Evolutionary conservation across 2,888 invertebrate species (phyloP).

Genomic region (Ophion ventricosus): DNA sequence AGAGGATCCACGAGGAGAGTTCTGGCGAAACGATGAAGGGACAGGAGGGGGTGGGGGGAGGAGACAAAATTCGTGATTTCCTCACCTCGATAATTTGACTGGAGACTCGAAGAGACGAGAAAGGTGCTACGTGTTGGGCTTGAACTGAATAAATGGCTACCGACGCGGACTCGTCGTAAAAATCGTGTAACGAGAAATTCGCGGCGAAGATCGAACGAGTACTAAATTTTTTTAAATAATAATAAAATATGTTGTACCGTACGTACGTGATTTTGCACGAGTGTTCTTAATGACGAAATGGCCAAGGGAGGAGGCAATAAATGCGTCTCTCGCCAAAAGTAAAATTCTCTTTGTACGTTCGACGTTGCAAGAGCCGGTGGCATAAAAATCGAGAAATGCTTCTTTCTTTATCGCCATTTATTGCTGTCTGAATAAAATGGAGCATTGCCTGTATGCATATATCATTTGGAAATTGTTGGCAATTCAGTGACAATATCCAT

Average conservation of each 20-base stretch:
- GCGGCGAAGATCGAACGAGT: slow-evolving; percentile 16
- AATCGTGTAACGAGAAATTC: slow-evolving; percentile 28
- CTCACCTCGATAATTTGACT: slow-evolving; percentile 24
- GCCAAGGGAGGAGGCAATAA: slow-evolving; percentile 61
- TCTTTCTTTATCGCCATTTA: neutral
- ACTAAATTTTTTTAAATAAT: neutral
- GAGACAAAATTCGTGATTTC: slow-evolving; percentile 32
- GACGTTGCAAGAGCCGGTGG: slow-evolving; percentile 46
- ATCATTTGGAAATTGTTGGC: no score
- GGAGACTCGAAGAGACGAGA: neutral
- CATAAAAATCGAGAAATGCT: slow-evolving; percentile 22
- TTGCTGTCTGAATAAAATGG: no score
- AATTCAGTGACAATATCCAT: neutral
- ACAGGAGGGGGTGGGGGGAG: neutral
- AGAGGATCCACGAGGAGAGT: slow-evolving; percentile 17
- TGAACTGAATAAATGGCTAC: neutral
- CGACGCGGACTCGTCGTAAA: slow-evolving; percentile 30
- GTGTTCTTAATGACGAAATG: slow-evolving; percentile 5
- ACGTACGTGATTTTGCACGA: neutral
- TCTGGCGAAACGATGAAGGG: neutral
- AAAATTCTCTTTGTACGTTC: slow-evolving; percentile 64
- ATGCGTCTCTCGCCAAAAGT: slow-evolving; percentile 73
- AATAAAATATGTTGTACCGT: neutral
- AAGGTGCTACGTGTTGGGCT: neutral
- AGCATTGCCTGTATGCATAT: no score